Base-by-base conservation (phyloP, 2,888 invertebrate genomes). In the Patella caerulea region DNA sequence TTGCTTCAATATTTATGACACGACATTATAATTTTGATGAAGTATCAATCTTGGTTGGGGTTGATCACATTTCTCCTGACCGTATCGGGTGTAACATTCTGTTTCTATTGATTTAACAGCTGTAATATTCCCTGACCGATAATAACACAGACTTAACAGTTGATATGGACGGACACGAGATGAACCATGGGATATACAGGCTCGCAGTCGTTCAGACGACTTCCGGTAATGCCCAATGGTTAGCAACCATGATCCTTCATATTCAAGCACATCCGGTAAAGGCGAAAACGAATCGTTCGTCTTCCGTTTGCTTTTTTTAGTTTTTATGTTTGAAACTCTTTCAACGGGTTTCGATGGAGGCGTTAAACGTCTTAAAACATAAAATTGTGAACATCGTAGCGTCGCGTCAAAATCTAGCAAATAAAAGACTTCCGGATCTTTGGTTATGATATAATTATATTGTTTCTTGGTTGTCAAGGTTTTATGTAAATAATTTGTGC, bases 171-270 rank as follows among this genome's bases (percentile, higher is more conserved):
- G 65, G 65, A 65, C 19, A 24, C 65, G 65, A 12, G 19, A 24
- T 11, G 65, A 65, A 65, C 65, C 65, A 65, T 24, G 24, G 11
- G 65, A 24, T 15, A 65, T 24, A 1, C 19, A 65, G 65, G 65
- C 65, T 19, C 65, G 65, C 11, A 65, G 65, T 24, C 65, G 65
- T 65, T 65, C 65, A 24, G 24, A 65, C 1, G 65, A 65, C 65
- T 65, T 65, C 65, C 65, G 65, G 65, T 65, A 65, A 65, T 65
- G 65, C 19, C 65, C 65, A 24, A 65, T 65, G 19, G 65, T 65
- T 24, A 65, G 19, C 19, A 65, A 14, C 65, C 65, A 65, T 11
- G 65, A 65, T 11, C 65, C 65, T 65, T 65, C 65, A 15, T 65
- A 65, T 19, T 65, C 65, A 12, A 65, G 65, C 19, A 65, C 65